Percentiles rank a stretch among this genome's conserved stretches.
Conservation (phyloP, 2,113 vertebrate genomes). For the Hoplias malabaricus region DNA sequence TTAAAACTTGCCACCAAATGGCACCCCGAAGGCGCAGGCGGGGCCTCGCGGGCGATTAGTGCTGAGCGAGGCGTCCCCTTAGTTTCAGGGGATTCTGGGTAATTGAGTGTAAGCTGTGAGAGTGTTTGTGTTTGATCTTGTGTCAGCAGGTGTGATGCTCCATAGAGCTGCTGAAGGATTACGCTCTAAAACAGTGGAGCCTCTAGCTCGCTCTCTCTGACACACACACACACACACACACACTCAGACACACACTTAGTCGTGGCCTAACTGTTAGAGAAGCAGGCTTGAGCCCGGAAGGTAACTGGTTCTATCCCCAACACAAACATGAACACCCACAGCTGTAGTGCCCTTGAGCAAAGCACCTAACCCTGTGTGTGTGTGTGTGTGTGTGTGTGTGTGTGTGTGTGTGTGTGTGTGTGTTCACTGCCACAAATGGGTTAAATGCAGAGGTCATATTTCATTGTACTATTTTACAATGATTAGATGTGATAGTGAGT, state of each 20-base stretch:
- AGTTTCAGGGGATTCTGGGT: constrained; percentile 64
- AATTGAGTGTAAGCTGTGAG: constrained; percentile 66
- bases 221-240: background rate
- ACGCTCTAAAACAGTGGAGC: background rate
- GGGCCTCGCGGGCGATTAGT: constrained; percentile 54
- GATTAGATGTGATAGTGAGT: too few species aligned
- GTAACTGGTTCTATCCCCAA: too few species aligned
- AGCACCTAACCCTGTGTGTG: constrained; percentile 8
- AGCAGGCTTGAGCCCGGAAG: too few species aligned
- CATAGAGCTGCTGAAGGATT: constrained; percentile 23
- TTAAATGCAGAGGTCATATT: too few species aligned
- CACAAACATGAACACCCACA: too few species aligned
- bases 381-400: too few species aligned
- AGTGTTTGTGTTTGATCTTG: constrained; percentile 64
- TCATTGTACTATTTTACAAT: too few species aligned
- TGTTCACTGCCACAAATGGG: too few species aligned
- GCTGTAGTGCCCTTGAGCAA: too few species aligned
- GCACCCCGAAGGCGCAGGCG: background rate
- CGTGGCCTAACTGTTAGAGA: too few species aligned
- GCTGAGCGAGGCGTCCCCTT: constrained; percentile 46
- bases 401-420: too few species aligned
- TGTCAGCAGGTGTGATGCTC: constrained; percentile 33
- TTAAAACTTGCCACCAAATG: constrained; percentile 19
- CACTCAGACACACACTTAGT: background rate
- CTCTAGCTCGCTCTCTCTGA: background rate